phyloP scores from a whole-genome alignment of 1,140 invertebrate species.

The Arion vulgaris region DNA sequence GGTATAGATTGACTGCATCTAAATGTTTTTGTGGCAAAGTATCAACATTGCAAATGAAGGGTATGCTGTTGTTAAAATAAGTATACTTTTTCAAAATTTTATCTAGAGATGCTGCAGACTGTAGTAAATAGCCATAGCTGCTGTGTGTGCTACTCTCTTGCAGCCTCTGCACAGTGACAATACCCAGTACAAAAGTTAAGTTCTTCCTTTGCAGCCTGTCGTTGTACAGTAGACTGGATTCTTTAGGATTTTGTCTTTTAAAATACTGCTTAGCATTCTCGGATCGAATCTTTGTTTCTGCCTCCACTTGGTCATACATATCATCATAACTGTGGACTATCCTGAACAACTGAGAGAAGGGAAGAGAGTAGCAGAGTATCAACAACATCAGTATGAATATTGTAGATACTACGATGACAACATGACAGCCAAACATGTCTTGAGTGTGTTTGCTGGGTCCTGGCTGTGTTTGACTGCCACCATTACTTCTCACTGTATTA shows the following conservation, averaged over 20 bases:
- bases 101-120: neutral
- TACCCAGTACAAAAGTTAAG: slow-evolving; percentile 9
- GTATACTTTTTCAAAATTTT: neutral
- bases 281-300: neutral
- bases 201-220: neutral
- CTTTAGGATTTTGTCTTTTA: neutral
- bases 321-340: neutral
- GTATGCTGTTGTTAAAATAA: slow-evolving; percentile 17
- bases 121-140: slow-evolving; percentile 14
- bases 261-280: slow-evolving; percentile 4
- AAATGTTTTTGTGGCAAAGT: slow-evolving; percentile 4
- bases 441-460: neutral
- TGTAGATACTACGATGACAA: neutral
- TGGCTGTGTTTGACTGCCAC: no score
- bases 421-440: neutral
- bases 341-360: slow-evolving; percentile 18
- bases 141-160: neutral
- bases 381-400: neutral
- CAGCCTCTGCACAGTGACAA: slow-evolving; percentile 12
- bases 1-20: slow-evolving; percentile 9
- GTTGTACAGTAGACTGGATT: neutral
- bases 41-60: slow-evolving; percentile 36
- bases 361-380: slow-evolving; percentile 1
- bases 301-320: neutral
- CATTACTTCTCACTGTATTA: no score